Conservation (phyloP, 2,888 invertebrate genomes). For the Salpingus planirostris region DNA sequence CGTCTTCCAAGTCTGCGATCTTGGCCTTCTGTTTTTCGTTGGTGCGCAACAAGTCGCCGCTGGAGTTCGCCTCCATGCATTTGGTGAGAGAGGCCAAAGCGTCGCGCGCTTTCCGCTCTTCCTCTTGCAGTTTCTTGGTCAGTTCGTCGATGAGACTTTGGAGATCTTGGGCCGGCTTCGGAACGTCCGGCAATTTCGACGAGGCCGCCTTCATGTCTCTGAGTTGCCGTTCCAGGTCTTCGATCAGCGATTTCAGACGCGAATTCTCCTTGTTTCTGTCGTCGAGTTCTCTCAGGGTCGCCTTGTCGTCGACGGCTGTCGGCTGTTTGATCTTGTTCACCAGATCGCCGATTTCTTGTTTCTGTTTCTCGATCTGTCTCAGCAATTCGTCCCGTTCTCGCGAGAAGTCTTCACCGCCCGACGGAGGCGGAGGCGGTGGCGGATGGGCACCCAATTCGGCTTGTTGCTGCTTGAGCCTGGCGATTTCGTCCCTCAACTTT, state of each 20-base stretch:
- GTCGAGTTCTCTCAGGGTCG: slow-evolving; percentile 14
- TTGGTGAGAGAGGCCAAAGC: slow-evolving; percentile 18
- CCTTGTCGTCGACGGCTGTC: slow-evolving; percentile 7
- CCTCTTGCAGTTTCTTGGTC: slow-evolving; percentile 23
- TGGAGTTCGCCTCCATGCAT: background rate
- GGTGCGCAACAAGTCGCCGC: too few relatives aligned
- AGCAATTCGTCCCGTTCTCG: slow-evolving; percentile 25
- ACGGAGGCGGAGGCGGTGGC: background rate
- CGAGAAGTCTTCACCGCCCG: slow-evolving; percentile 4
- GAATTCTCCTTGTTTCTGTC: slow-evolving; percentile 27
- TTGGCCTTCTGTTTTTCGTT: too few relatives aligned
- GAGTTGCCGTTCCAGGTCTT: slow-evolving; percentile 27
- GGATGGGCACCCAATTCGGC: background rate
- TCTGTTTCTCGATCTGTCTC: slow-evolving; percentile 23
- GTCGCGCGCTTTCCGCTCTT: slow-evolving; percentile 20
- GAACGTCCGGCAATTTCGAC: slow-evolving; percentile 6
- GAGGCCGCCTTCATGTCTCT: slow-evolving; percentile 8
- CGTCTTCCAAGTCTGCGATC: background rate
- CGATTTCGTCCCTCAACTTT: slow-evolving; percentile 9
- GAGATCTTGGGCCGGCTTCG: slow-evolving; percentile 16
- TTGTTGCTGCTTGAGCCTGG: slow-evolving; percentile 3
- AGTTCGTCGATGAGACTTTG: slow-evolving; percentile 20
- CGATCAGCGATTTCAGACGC: slow-evolving; percentile 24
- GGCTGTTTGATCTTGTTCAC: slow-evolving; percentile 22
- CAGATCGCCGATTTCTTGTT: slow-evolving; percentile 21